A percentile compares a stretch with the other conserved stretches of the same genome.
These are phyloP conservation scores for Catonia carolina DNA, from an alignment of 2,888 invertebrate genomes.

Conservation along the genomic window DNA sequence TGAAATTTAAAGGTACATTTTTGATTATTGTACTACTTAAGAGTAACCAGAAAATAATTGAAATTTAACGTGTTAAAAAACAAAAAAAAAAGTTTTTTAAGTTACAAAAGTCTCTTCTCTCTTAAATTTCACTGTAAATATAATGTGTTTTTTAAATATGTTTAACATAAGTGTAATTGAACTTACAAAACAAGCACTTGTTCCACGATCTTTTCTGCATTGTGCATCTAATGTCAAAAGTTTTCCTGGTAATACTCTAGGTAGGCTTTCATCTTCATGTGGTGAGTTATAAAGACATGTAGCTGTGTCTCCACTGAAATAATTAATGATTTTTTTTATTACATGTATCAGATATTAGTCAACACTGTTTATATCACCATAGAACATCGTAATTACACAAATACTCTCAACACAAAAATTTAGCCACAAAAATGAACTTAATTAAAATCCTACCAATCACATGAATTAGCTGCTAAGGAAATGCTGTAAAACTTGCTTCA, in stretches of 20 bases:
- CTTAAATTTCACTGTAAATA: not conserved
- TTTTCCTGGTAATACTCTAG: constrained; percentile 82
- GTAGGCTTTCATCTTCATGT: constrained; percentile 85
- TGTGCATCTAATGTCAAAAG: constrained; percentile 85
- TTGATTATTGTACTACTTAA: too few species aligned
- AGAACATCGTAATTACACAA: too few species aligned
- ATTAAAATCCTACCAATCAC: too few species aligned
- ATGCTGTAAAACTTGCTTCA: too few species aligned
- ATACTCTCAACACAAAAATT: not conserved
- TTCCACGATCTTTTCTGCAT: constrained; percentile 86
- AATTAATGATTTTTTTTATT: not conserved
- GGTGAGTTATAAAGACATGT: constrained; percentile 90
- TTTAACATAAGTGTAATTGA: not conserved
- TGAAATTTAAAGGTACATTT: too few species aligned
- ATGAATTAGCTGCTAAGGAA: too few species aligned
- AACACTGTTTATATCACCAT: not conserved
- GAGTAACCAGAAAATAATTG: too few species aligned
- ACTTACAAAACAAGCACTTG: constrained; percentile 71
- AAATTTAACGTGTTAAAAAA: too few species aligned
- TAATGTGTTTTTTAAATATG: not conserved
- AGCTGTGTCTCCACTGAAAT: constrained; percentile 82
- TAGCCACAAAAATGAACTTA: too few species aligned
- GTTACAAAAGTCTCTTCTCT: too few species aligned
- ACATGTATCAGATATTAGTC: not conserved
- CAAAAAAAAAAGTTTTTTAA: too few species aligned